Percentiles rank a stretch among this genome's conserved stretches.
These are phyloP conservation scores for Heliconius eleuchia DNA, from an alignment of 1,140 invertebrate species.

Conservation along the genomic window DNA sequence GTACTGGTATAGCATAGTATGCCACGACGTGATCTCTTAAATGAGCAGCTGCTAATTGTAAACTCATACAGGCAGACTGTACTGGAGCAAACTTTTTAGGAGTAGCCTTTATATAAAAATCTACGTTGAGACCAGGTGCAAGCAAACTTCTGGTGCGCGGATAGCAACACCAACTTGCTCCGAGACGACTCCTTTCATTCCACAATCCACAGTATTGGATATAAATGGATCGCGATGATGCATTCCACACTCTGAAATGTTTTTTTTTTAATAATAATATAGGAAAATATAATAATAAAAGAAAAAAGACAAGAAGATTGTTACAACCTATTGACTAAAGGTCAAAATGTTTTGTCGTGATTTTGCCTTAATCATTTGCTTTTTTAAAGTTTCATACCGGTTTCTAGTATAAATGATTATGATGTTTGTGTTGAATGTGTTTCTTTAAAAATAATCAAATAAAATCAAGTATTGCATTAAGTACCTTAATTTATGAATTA, in stretches of 20 bases:
- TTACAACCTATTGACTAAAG: not conserved
- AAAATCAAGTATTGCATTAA: not conserved
- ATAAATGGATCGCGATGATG: constrained; percentile 48
- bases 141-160: constrained; percentile 55
- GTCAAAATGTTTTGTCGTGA: constrained; percentile 3
- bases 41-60: constrained; percentile 59
- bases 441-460: not conserved
- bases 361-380: not conserved
- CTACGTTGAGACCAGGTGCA: constrained; percentile 49
- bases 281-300: not conserved
- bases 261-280: not conserved
- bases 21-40: constrained; percentile 57
- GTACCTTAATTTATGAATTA: constrained; percentile 33
- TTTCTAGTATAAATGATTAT: not conserved
- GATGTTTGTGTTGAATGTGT: not conserved
- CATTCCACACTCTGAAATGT: constrained; percentile 55
- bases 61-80: constrained; percentile 36
- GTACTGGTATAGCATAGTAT: constrained; percentile 56
- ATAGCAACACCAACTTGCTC: constrained; percentile 56
- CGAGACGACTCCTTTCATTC: constrained; percentile 50
- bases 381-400: not conserved
- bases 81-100: constrained; percentile 45
- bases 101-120: constrained; percentile 47
- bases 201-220: constrained; percentile 56
- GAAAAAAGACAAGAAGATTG: not conserved